Evolutionary conservation across 2,888 invertebrate species (phyloP).

Genomic region (Trissolcus japonicus): DNA sequence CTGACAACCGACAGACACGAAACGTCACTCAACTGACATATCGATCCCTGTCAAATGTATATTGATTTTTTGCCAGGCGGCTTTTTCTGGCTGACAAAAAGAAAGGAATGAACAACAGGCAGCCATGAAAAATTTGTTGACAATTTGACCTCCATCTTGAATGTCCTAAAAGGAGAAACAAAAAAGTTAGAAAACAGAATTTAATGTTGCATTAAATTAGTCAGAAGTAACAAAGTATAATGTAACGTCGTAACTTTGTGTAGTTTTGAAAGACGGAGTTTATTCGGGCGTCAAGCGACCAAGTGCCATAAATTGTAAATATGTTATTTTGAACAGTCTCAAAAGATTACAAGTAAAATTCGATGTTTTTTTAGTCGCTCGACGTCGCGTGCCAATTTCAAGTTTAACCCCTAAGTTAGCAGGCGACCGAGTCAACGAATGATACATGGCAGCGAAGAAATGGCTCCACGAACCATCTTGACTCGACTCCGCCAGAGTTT

Average conservation of each 20-base stretch:
- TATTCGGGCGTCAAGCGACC: slow-evolving; percentile 8
- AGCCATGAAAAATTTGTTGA: neutral
- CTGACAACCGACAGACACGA: slow-evolving; percentile 45
- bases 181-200: slow-evolving; percentile 28
- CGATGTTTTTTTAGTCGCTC: slow-evolving; percentile 3
- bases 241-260: slow-evolving; percentile 19
- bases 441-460: too few relatives aligned
- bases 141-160: too few relatives aligned
- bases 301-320: slow-evolving; percentile 15
- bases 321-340: neutral
- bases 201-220: slow-evolving; percentile 52
- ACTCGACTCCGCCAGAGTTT: neutral
- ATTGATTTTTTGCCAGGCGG: slow-evolving; percentile 21
- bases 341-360: neutral
- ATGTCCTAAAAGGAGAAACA: slow-evolving; percentile 1
- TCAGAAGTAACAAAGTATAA: slow-evolving; percentile 32
- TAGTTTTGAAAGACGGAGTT: slow-evolving; percentile 6
- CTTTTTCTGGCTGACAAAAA: neutral
- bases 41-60: slow-evolving; percentile 52
- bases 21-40: slow-evolving; percentile 41
- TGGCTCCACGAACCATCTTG: too few relatives aligned
- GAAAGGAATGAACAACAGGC: slow-evolving; percentile 2
- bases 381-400: slow-evolving; percentile 1
- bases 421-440: too few relatives aligned
- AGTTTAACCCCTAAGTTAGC: neutral